phyloP scores from a whole-genome alignment of 2,113 vertebrate species.

The Silurus meridionalis region DNA sequence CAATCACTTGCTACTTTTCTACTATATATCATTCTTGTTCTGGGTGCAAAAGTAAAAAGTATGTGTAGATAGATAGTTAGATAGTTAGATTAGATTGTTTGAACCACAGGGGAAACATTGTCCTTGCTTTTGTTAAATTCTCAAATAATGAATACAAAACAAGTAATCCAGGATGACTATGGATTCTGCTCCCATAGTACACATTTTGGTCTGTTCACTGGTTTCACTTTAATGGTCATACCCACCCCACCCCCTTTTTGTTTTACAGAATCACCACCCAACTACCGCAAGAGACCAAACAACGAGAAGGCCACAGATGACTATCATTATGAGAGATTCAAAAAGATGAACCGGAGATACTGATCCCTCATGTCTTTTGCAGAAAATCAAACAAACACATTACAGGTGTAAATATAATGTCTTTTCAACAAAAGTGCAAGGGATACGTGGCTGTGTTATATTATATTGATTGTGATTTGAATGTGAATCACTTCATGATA shows the following conservation, averaged over 20 bases:
- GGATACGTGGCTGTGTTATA: not conserved
- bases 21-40: not conserved
- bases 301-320: slow-evolving; percentile 97
- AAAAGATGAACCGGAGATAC: slow-evolving; percentile 97
- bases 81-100: not conserved
- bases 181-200: not conserved
- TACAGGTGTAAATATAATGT: slow-evolving; percentile 21
- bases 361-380: slow-evolving; percentile 56
- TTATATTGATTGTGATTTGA: not conserved
- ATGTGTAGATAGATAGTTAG: no score
- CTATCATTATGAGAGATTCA: slow-evolving; percentile 98
- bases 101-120: not conserved
- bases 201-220: not conserved
- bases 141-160: not conserved
- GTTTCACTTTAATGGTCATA: not conserved
- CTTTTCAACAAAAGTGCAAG: not conserved
- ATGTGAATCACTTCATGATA: not conserved
- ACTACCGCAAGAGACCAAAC: slow-evolving; percentile 87
- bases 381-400: not conserved
- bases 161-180: not conserved
- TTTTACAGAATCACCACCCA: slow-evolving; percentile 78
- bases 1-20: not conserved
- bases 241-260: slow-evolving; percentile 41
- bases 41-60: no score
- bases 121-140: not conserved